Base-by-base conservation (phyloP, 2,888 invertebrate species). In the Creontiades dilutus region DNA sequence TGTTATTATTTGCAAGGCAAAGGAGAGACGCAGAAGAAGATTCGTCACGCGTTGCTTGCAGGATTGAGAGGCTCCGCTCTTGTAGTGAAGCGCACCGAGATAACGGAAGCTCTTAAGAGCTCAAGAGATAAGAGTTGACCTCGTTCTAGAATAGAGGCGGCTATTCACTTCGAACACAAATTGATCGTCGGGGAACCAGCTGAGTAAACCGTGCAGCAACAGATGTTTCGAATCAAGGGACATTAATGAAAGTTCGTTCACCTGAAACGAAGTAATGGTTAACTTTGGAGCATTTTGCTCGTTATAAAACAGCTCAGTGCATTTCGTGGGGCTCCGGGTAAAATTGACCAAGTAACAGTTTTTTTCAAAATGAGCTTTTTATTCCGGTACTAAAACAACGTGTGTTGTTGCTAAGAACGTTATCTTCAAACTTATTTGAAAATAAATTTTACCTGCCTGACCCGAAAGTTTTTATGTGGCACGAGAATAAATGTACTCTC, bases 161-260 rank as follows among this genome's bases (percentile, higher is more conserved):
- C 27, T 68, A 23, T 68, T 68, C 68, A 23, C 13, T 7, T 0
- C 27, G 68, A 68, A 68, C 23, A 68, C 68, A 68, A 68, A 16
- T n/a, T 23, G 68, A 68, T 68, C 68, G 23, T 27, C 27, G 27
- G 68, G 5, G 23, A 13, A 23, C 23, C 68, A 68, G 68, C 68
- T 68, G 68, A 23, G 68, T 68, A 68, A 23, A 68, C 68, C 19
- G 1, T 23, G 68, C 23, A 12, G 68, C 19, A 68, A 68, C 68
- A 68, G 68, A 68, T 68, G 19, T n/a, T 68, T 68, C 68, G 27
- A 23, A 68, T 68, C 68, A 68, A 68, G 68, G 68, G 13, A 12
- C 23, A 4, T 19, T 19, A 68, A 23, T 68, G 68, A 68, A 68
- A 23, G 23, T 27, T 68, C 68, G n/a, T 7, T 7, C 57, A 57